Evolutionary conservation across 92 coral and sea anemone genomes (phyloP), one percentile per base, ranked within the genome.

Genomic region (Actinernus sp.): DNA sequence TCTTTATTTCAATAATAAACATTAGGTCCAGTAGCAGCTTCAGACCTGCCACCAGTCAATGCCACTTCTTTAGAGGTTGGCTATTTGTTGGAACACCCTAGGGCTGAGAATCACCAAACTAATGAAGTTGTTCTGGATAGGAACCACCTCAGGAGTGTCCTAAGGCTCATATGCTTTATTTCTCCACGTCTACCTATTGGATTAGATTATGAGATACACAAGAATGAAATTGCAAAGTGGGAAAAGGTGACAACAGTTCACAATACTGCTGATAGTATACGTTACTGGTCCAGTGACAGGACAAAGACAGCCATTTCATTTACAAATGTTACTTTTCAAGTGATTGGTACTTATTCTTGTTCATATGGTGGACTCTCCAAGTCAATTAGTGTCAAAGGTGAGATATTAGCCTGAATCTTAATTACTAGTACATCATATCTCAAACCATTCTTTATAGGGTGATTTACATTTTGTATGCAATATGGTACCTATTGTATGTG

Each of bases 111-210:
- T 55, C 79, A 68, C 14, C 66, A 85, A 56, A 65, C 92, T 4
- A 38, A 65, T 11, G 92, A 75, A 7, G 88, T 57, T 13, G 49
- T 89, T 12, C 41, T 89, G 66, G 81, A 70, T 41, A 79, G 58
- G 32, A 24, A 56, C 11, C 85, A 63, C 36, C 13, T 33, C 13
- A 23, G 19, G 5, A 77, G 81, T 31, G 45, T 20, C 14, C 64
- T 93, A 10, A 86, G 86, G 1, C 68, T 93, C 18, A 65, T 93
- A 33, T 93, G 98, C 22, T 72, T 55, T 22, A 75, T 93, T 26
- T 67, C 73, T n/a, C 98, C 98, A 44, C 86, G 88, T n/a, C 76
- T 93, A 22, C 93, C 97, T 1, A 56, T 7, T 32, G 70, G 66
- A 3, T 65, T 45, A 34, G 86, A 73, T 23, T 83, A 74, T 57